A percentile compares a stretch with the other conserved stretches of the same genome.
These are phyloP conservation scores for Acronicta leporina DNA, from an alignment of 2,888 invertebrate species.

Conservation along the genomic window DNA sequence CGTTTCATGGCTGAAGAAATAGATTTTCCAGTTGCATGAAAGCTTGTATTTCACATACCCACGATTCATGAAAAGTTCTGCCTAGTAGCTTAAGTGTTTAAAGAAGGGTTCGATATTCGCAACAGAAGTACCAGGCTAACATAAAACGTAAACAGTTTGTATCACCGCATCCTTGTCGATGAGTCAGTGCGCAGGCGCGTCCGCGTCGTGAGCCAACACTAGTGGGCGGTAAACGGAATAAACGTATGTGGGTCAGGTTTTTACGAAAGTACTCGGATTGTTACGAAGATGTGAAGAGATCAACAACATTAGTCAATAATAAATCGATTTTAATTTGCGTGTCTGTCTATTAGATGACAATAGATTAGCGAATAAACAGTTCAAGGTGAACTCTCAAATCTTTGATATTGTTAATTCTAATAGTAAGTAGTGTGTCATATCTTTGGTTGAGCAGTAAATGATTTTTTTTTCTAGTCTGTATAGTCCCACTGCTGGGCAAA, in stretches of 20 bases:
- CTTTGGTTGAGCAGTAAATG: too few species aligned
- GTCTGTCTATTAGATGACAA: not conserved
- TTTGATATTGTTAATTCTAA: not conserved
- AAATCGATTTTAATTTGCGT: conserved; percentile 1
- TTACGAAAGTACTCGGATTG: conserved; percentile 40
- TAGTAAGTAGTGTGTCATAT: too few species aligned
- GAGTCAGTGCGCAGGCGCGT: conserved; percentile 58
- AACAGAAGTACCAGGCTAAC: conserved; percentile 44
- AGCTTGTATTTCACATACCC: too few species aligned
- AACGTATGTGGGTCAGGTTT: conserved; percentile 58
- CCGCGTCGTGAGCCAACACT: conserved; percentile 45
- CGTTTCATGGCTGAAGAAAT: too few species aligned
- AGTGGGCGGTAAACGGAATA: conserved; percentile 58
- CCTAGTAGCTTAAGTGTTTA: too few species aligned
- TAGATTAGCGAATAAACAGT: not conserved
- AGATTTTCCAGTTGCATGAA: too few species aligned
- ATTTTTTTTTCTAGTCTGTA: too few species aligned
- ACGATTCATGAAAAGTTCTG: not conserved
- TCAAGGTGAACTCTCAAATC: not conserved
- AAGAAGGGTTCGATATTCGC: conserved; percentile 17
- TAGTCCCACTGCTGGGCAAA: too few species aligned
- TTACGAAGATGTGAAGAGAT: conserved; percentile 15
- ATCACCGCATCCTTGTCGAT: conserved; percentile 42
- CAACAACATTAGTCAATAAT: conserved; percentile 16
- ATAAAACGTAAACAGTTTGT: conserved; percentile 38